Evolutionary conservation across 1,140 invertebrate species (phyloP).

Genomic region (Atta colombica): DNA sequence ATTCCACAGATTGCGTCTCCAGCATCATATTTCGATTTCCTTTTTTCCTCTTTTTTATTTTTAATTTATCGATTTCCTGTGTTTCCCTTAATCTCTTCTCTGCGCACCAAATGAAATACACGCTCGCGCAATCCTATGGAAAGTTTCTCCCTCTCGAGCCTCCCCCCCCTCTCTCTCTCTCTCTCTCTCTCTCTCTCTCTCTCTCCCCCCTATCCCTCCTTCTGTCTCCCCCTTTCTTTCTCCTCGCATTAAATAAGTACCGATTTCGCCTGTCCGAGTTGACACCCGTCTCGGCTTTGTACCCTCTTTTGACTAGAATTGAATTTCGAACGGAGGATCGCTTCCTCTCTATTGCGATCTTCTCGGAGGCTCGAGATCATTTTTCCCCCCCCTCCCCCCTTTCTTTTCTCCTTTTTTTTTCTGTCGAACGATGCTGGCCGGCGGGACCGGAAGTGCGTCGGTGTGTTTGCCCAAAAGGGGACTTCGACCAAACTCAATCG

Average conservation of each 20-base stretch:
- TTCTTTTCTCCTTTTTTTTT: slow-evolving; percentile 36
- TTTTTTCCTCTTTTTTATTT: background rate
- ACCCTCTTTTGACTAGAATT: slow-evolving; percentile 86
- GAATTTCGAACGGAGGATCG: slow-evolving; percentile 82
- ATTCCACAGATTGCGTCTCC: slow-evolving; percentile 61
- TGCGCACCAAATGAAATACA: slow-evolving; percentile 15
- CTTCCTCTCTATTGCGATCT: slow-evolving; percentile 18
- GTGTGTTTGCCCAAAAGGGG: slow-evolving; percentile 86
- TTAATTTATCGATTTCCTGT: slow-evolving; percentile 26
- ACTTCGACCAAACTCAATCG: slow-evolving; percentile 86
- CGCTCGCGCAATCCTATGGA: slow-evolving; percentile 33
- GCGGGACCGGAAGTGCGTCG: slow-evolving; percentile 84
- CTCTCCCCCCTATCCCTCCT: background rate
- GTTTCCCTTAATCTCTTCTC: background rate
- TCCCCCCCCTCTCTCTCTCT: slow-evolving; percentile 7
- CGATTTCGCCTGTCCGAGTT: slow-evolving; percentile 80
- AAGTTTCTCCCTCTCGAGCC: slow-evolving; percentile 16
- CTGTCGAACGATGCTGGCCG: slow-evolving; percentile 61
- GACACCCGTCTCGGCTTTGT: slow-evolving; percentile 81
- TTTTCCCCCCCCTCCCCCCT: background rate
- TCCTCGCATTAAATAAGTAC: slow-evolving; percentile 83
- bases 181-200: slow-evolving; percentile 46
- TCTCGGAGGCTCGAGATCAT: slow-evolving; percentile 51
- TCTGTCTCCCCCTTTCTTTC: slow-evolving; percentile 44
- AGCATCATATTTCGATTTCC: background rate